Evolutionary conservation across 2,113 vertebrate genomes (phyloP).

Genomic region (Grus americana): DNA sequence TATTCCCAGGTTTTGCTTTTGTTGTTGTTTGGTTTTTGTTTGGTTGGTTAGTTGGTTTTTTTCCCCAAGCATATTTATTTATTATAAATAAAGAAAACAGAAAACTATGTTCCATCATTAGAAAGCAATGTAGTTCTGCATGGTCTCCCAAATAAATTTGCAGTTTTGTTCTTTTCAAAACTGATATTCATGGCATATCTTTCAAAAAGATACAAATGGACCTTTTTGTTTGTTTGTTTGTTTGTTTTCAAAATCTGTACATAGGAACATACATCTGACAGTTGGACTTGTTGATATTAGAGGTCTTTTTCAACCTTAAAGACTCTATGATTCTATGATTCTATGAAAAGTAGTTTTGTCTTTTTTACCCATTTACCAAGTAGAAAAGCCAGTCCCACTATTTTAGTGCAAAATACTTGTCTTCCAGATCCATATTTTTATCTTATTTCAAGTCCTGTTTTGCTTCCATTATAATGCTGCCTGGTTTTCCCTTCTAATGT

Average conservation of each 20-base stretch:
- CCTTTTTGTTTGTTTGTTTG: no score
- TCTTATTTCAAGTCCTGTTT: background rate
- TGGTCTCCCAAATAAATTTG: background rate
- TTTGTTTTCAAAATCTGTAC: background rate
- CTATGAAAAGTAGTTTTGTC: background rate
- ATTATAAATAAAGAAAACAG: background rate
- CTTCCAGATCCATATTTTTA: background rate
- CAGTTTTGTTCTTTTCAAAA: background rate
- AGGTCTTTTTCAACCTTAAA: no score
- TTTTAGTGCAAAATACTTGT: background rate
- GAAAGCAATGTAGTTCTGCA: background rate
- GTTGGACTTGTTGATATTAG: no score
- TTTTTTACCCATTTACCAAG: background rate
- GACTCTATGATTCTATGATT: no score
- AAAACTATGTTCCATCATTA: background rate
- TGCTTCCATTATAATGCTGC: background rate
- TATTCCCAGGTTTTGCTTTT: no score
- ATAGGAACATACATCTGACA: background rate
- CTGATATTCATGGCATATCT: background rate
- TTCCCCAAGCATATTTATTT: background rate
- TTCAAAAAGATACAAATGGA: background rate
- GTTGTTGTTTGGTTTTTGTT: background rate
- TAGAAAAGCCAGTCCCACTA: background rate
- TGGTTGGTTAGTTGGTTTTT: background rate
- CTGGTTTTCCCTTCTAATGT: background rate